Conservation (phyloP, 2,888 invertebrate genomes). For the Lingula anatina region DNA sequence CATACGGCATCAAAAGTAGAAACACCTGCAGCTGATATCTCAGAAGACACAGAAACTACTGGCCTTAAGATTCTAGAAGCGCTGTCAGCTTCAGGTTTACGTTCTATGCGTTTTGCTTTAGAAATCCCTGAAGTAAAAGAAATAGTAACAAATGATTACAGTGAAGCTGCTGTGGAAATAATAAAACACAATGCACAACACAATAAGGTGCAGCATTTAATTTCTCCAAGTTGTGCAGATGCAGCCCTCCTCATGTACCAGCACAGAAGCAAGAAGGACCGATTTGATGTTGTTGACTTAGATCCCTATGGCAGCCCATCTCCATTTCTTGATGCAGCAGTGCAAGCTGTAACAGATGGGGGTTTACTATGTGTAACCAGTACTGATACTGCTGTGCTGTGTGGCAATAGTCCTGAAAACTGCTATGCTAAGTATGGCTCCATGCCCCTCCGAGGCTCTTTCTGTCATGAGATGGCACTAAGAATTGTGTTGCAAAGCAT, state of each 20-base stretch:
- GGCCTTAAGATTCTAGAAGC: conserved; percentile 75
- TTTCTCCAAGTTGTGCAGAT: conserved; percentile 76
- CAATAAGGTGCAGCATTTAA: conserved; percentile 70
- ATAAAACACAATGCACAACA: conserved; percentile 74
- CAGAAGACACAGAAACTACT: no score
- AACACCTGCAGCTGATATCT: neutral
- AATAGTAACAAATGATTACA: conserved; percentile 87
- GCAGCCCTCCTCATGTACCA: conserved; percentile 60
- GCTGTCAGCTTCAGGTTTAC: conserved; percentile 87
- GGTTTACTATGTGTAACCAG: conserved; percentile 91
- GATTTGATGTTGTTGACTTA: conserved; percentile 86
- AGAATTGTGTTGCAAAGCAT: conserved; percentile 86
- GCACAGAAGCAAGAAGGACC: conserved; percentile 58
- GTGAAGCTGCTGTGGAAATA: conserved; percentile 73
- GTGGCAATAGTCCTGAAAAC: conserved; percentile 92
- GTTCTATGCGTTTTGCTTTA: conserved; percentile 93
- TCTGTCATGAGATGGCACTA: conserved; percentile 88
- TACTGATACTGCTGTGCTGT: conserved; percentile 90
- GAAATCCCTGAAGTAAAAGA: conserved; percentile 74
- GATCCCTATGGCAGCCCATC: conserved; percentile 98
- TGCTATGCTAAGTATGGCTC: conserved; percentile 91
- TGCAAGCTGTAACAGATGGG: conserved; percentile 52
- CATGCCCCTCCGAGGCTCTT: conserved; percentile 73
- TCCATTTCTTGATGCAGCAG: conserved; percentile 65
- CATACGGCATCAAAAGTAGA: conserved; percentile 1